These are phyloP conservation scores for Hirundo rustica DNA, from an alignment of 2,797 vertebrate genomes.

Conservation along the genomic window DNA sequence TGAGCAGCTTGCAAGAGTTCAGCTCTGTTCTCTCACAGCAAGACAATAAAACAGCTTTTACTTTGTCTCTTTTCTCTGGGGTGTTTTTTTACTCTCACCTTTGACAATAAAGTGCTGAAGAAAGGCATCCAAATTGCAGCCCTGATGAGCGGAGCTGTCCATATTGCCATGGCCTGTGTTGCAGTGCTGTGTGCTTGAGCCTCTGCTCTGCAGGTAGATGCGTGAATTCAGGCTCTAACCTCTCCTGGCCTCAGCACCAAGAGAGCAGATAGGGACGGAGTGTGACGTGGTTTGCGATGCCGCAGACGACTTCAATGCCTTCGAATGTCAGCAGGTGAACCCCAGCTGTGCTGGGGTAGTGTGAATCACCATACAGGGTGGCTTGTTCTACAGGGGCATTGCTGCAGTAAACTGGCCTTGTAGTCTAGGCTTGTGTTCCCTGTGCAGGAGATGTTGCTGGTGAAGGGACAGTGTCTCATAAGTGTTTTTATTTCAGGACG, in stretches of 20 bases:
- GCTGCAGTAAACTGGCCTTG: neutral
- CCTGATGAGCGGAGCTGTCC: neutral
- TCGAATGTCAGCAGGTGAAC: neutral
- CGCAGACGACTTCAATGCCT: neutral
- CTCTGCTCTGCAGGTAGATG: neutral
- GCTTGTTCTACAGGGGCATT: neutral
- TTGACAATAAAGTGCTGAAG: neutral
- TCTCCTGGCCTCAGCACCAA: neutral
- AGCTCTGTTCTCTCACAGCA: neutral
- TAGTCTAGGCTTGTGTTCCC: neutral
- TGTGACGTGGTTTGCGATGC: neutral
- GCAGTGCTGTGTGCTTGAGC: neutral
- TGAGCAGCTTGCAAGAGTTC: neutral
- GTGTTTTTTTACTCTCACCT: neutral
- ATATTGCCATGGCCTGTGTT: neutral
- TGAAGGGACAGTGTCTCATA: neutral
- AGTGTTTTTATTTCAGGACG: conserved; percentile 78
- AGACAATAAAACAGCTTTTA: neutral
- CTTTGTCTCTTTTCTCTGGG: neutral
- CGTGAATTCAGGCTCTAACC: neutral
- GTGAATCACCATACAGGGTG: neutral
- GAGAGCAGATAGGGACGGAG: neutral
- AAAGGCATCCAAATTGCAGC: neutral
- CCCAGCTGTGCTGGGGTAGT: neutral
- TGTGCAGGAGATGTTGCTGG: neutral